Base-by-base conservation (phyloP, 2,888 invertebrate species). In the Drosophila histrio region DNA sequence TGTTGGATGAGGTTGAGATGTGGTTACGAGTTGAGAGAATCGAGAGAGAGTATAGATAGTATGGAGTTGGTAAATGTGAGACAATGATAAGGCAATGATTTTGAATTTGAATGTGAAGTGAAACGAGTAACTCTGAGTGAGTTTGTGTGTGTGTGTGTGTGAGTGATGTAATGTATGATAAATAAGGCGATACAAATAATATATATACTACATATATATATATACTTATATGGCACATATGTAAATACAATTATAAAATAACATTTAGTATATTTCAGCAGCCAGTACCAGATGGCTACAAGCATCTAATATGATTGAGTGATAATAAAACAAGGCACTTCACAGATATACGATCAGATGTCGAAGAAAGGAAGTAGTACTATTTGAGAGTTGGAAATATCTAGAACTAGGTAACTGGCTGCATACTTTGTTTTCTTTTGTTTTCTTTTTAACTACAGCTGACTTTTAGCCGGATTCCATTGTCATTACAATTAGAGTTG, bases 11-110 rank as follows among this genome's bases (percentile, higher is more conserved):
- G 61, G 52, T 43, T 44, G 54, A 43, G 54, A 43, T 50, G 58
- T 47, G 47, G 57, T 44, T 38, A 57, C 57, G 57, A 41, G 50
- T 64, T 66, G 57, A 71, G 53, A 63, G 61, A 75, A 67, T 75
- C 72, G 58, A 75, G 64, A 74, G 66, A 75, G 60, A 63, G 61
- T 75, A 75, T 63, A 68, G 73, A 73, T 57, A 41, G 72, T 58
- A 62, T 61, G 64, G 50, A 63, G 41, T 63, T 46, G 63, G 59
- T 71, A 68, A 61, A 52, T 65, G 62, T 60, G 59, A 28, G 68
- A 34, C 59, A 63, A 62, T 65, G 65, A 63, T 65, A 58, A 63
- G 58, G 63, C 43, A 57, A 49, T 60, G 72, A 52, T 59, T 50
- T 43, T 43, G 36, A 28, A 13, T 46, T 15, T 56, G 5, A 19